Evolutionary conservation across 2,797 vertebrate genomes (phyloP), one percentile per base, ranked within the genome.

Genomic region (Podarcis siculus): DNA sequence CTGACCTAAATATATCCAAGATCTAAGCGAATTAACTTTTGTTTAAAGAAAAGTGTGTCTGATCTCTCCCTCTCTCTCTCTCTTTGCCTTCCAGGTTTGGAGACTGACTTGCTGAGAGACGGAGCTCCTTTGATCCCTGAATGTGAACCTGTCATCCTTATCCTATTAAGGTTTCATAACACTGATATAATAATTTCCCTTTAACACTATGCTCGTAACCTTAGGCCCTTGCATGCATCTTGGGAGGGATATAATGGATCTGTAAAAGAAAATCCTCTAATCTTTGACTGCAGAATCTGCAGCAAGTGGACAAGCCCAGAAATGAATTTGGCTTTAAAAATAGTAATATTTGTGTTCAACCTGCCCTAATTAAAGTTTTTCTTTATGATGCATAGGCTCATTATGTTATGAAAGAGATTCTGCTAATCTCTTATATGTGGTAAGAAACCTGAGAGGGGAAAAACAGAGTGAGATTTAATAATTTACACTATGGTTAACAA

Each of bases 1-100:
- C 55, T 81, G 61, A 90, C 86, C 58, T 90, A 84, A 61, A 87
- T 5, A 84, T 89, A 80, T 45, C 45, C 19, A 69, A 87, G 77
- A 78, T 82, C 79, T 82, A 69, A 81, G 78, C 4, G 2, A 77
- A 76, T 91, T 87, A 82, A 64, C n/a, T 77, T 85, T 61, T 17
- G 73, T n/a, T 82, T 71, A 85, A 88, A 88, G 82, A 75, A 61
- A 45, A 35, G 55, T 25, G 17, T 8, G 77, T 27, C 45, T 73
- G 55, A 84, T 79, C 49, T 45, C 30, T 82, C 37, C 30, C 71
- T 23, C 35, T 15, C 45, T 32, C 21, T 82, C 49, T 73, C 27
- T 84, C 23, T 87, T n/a, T 80, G 64, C 83, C 23, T 69, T 42
- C 2, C 0, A 2, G 72, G 55, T 87, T 81, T 84, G 35, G 32